Evolutionary conservation across 1,140 invertebrate genomes (phyloP).

Genomic region (Philotrypesis tridentata): DNA sequence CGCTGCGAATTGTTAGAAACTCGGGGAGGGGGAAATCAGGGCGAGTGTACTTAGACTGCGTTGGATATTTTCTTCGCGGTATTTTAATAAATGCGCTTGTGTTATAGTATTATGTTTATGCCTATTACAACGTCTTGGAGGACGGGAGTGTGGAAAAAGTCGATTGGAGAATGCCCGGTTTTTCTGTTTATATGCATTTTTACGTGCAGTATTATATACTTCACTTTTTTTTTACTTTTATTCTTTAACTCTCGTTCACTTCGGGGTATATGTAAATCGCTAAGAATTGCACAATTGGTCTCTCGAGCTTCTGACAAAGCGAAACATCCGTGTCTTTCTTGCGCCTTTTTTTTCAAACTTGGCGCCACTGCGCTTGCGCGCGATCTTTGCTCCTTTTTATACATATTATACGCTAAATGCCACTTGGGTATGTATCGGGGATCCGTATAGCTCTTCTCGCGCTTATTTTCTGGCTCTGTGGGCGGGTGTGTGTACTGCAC

Average conservation of each 20-base stretch:
- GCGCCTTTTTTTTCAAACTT: background rate
- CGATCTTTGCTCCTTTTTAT: background rate
- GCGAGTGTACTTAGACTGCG: background rate
- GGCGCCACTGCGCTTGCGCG: background rate
- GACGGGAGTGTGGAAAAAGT: conserved; percentile 42
- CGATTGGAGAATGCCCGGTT: conserved; percentile 55
- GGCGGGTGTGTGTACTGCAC: background rate
- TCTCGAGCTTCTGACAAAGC: conserved; percentile 56
- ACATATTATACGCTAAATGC: conserved; percentile 6
- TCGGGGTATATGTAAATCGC: conserved; percentile 51
- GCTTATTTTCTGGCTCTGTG: too few relatives aligned
- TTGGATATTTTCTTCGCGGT: background rate
- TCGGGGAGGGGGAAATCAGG: background rate
- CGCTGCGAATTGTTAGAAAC: background rate
- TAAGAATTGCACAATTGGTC: conserved; percentile 66
- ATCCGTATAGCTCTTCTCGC: background rate
- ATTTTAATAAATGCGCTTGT: too few relatives aligned
- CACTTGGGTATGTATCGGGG: conserved; percentile 10
- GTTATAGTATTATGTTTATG: conserved; percentile 23
- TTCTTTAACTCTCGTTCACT: background rate
- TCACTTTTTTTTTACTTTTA: background rate
- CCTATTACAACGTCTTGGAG: conserved; percentile 26
- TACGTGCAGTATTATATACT: too few relatives aligned
- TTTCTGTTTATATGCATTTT: background rate
- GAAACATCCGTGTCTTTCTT: background rate